Percentiles rank a stretch among this genome's conserved stretches.
Conservation (phyloP, 1,140 invertebrate species). For the Dolichoris vasculosae region DNA sequence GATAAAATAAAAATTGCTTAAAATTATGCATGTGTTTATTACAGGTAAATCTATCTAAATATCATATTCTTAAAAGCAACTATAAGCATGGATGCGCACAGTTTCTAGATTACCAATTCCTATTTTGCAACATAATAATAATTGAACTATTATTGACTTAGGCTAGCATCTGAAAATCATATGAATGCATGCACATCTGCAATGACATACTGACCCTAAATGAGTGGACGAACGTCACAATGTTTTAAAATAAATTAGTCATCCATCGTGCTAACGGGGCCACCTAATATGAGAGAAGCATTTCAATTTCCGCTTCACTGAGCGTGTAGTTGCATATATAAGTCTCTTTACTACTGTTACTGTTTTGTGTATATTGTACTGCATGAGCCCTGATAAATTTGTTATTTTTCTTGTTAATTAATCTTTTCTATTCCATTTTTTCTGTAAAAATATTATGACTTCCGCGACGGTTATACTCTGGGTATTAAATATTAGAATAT, state of each 20-base stretch:
- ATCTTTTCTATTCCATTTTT: slow-evolving; percentile 5
- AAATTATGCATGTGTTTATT: too few relatives aligned
- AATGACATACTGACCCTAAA: slow-evolving; percentile 62
- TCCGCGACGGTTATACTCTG: slow-evolving; percentile 6
- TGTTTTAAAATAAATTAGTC: slow-evolving; percentile 60
- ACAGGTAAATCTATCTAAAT: too few relatives aligned
- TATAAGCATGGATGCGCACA: too few relatives aligned
- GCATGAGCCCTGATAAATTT: slow-evolving; percentile 9
- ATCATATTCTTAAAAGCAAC: too few relatives aligned
- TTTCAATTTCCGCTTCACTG: slow-evolving; percentile 55
- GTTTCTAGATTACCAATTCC: too few relatives aligned
- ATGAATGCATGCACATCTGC: background rate
- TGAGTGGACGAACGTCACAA: background rate
- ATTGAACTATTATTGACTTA: too few relatives aligned
- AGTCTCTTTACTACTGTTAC: background rate
- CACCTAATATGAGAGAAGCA: slow-evolving; percentile 53
- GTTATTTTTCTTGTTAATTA: background rate
- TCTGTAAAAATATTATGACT: slow-evolving; percentile 21
- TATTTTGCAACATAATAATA: too few relatives aligned
- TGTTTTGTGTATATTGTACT: background rate
- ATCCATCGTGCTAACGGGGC: slow-evolving; percentile 55
- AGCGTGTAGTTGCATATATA: background rate
- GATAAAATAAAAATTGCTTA: too few relatives aligned
- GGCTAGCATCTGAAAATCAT: background rate
- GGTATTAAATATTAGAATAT: slow-evolving; percentile 1